Evolutionary conservation across 1,140 invertebrate genomes (phyloP), one percentile per base, ranked within the genome.

Genomic region (Drosophila oshimai): DNA sequence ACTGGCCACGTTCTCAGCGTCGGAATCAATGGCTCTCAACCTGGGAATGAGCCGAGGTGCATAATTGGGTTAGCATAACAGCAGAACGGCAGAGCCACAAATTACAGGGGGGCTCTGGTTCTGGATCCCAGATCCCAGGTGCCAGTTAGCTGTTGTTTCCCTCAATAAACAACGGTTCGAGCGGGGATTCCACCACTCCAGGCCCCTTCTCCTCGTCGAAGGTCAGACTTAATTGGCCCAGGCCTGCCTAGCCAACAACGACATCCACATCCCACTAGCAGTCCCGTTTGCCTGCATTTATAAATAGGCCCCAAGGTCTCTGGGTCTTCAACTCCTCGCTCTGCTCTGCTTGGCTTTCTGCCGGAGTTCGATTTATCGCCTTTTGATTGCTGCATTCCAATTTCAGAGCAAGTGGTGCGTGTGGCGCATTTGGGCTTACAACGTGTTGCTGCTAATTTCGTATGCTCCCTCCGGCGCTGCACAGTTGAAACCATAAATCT

Each of bases 231-330:
- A 77, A 77, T 57, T 65, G 51, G 60, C 39, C 36, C 10, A 29
- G 60, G 74, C 34, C 55, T n/a, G n/a, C n/a, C n/a, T 69, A 73
- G 53, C 33, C 65, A 71, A 44, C 54, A 45, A 61, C 68, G 53
- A 33, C 65, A 71, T 37, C 54, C 45, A 61, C 68, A 61, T 54
- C 41, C 49, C 61, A 84, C 22, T 26, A 61, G 37, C 71, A 86
- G 75, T 74, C 67, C 70, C 80, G 80, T 67, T 60, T 58, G 34
- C 46, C 17, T 57, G 41, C 49, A 41, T 86, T 60, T 84, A 84
- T 80, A 84, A 80, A 86, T 86, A 86, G 80, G 81, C 58, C 70
- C 72, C 80, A 86, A 86, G 80, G 80, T 87, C 83, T 71, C 60
- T 36, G 20, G 49, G 46, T 44, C 34, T 22, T 3, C 37, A 29